phyloP scores from a whole-genome alignment of 2,888 invertebrate species.

The Physocephala rufipes region DNA sequence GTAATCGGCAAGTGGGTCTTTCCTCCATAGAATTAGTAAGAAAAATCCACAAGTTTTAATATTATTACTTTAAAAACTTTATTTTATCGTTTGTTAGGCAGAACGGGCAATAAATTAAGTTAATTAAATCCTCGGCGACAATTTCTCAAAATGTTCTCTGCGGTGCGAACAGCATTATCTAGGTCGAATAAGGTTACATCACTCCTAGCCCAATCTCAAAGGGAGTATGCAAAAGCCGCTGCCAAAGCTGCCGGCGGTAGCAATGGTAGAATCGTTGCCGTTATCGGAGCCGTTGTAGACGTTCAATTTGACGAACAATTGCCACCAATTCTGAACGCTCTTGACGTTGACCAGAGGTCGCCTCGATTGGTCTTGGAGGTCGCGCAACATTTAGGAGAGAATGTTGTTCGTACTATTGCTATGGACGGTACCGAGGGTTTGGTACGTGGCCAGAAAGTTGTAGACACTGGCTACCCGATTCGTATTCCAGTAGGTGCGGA shows the following conservation, averaged over 20 bases:
- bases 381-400: slow-evolving; percentile 91
- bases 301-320: slow-evolving; percentile 90
- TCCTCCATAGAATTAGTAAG: slow-evolving; percentile 16
- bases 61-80: not conserved
- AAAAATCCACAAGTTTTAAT: slow-evolving; percentile 33
- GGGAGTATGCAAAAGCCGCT: slow-evolving; percentile 53
- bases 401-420: slow-evolving; percentile 88
- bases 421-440: slow-evolving; percentile 94
- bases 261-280: slow-evolving; percentile 75
- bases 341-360: slow-evolving; percentile 85
- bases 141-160: slow-evolving; percentile 49
- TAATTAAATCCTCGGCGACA: slow-evolving; percentile 36
- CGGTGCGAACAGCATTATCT: slow-evolving; percentile 50
- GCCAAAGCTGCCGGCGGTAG: slow-evolving; percentile 48
- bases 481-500: slow-evolving; percentile 89
- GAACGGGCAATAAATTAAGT: slow-evolving; percentile 37
- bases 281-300: slow-evolving; percentile 97
- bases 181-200: slow-evolving; percentile 55
- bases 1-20: slow-evolving; percentile 50
- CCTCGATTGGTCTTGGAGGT: slow-evolving; percentile 78
- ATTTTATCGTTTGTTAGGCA: slow-evolving; percentile 31
- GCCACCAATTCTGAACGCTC: slow-evolving; percentile 92
- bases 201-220: slow-evolving; percentile 50
- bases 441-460: slow-evolving; percentile 80
- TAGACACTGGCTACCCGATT: slow-evolving; percentile 87